Evolutionary conservation across 2,888 invertebrate species (phyloP).

Genomic region (Cylloceria caligata): DNA sequence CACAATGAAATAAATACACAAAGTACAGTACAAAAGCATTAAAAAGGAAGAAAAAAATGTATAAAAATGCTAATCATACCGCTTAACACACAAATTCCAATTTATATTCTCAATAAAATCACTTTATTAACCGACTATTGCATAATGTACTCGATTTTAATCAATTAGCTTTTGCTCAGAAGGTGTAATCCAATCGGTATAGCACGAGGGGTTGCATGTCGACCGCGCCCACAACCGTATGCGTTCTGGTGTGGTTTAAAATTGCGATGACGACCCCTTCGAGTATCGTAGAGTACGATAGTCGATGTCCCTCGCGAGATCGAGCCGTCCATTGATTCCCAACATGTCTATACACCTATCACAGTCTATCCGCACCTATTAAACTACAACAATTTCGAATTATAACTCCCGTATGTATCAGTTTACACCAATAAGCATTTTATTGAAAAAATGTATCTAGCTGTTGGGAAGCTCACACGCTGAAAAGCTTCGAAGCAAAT

Average conservation of each 20-base stretch:
- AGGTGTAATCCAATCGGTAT: conserved; percentile 76
- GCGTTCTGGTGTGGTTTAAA: conserved; percentile 64
- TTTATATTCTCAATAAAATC: conserved; percentile 19
- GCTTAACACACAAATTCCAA: conserved; percentile 1
- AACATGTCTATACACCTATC: conserved; percentile 1
- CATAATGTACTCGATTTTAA: conserved; percentile 76
- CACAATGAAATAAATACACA: background rate
- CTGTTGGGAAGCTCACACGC: background rate
- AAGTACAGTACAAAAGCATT: background rate
- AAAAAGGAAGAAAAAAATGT: background rate
- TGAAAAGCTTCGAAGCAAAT: conserved; percentile 23
- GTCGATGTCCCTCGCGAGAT: conserved; percentile 28
- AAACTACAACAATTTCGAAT: conserved; percentile 27
- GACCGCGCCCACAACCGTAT: conserved; percentile 66
- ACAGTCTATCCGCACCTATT: conserved; percentile 5
- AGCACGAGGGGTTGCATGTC: conserved; percentile 55
- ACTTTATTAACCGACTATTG: conserved; percentile 20
- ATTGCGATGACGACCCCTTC: conserved; percentile 50
- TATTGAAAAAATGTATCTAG: background rate
- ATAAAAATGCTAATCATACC: conserved; percentile 13
- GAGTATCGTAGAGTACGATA: conserved; percentile 26
- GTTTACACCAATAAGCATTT: conserved; percentile 33
- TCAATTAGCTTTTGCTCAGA: conserved; percentile 75
- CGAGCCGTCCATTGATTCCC: conserved; percentile 12
- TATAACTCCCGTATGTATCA: conserved; percentile 32